Evolutionary conservation across 2,113 vertebrate species (phyloP).

Genomic region (Oryzias javanicus): DNA sequence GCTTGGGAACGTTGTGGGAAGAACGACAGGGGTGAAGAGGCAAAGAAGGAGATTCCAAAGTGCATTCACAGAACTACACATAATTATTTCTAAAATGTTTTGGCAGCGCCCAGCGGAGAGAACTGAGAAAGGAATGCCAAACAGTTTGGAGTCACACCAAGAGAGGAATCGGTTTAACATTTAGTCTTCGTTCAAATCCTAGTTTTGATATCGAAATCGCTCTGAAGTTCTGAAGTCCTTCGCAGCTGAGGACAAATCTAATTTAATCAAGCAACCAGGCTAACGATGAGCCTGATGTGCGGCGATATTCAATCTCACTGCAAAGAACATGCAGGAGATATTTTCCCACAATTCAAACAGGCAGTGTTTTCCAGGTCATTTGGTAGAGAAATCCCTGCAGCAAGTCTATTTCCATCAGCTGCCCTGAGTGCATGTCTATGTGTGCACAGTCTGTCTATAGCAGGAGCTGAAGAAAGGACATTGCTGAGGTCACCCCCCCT

Average conservation of each 20-base stretch:
- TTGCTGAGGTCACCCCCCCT: conserved; percentile 71
- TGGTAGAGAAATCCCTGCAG: conserved; percentile 74
- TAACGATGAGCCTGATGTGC: conserved; percentile 17
- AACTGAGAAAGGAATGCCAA: conserved; percentile 65
- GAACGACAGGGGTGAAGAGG: conserved; percentile 8
- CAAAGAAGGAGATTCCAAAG: conserved; percentile 29
- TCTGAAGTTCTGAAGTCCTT: conserved; percentile 13
- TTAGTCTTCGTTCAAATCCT: conserved; percentile 42
- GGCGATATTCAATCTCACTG: conserved; percentile 26
- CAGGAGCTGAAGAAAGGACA: conserved; percentile 67
- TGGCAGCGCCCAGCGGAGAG: conserved; percentile 49
- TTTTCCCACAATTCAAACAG: conserved; percentile 57
- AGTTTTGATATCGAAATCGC: conserved; percentile 40
- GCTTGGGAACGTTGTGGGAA: conserved; percentile 10
- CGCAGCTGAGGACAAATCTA: conserved; percentile 7
- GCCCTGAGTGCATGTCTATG: conserved; percentile 62
- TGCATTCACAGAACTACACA: conserved; percentile 51
- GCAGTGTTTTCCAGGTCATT: conserved; percentile 76
- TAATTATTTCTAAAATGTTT: conserved; percentile 67
- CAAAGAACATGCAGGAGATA: conserved; percentile 34
- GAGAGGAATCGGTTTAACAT: conserved; percentile 53
- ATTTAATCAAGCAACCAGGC: conserved; percentile 30
- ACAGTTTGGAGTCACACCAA: conserved; percentile 65
- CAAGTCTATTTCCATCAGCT: conserved; percentile 73
- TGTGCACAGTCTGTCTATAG: conserved; percentile 68